Conservation (phyloP, 1,140 invertebrate species). For the Rhagoletis zephyria region DNA sequence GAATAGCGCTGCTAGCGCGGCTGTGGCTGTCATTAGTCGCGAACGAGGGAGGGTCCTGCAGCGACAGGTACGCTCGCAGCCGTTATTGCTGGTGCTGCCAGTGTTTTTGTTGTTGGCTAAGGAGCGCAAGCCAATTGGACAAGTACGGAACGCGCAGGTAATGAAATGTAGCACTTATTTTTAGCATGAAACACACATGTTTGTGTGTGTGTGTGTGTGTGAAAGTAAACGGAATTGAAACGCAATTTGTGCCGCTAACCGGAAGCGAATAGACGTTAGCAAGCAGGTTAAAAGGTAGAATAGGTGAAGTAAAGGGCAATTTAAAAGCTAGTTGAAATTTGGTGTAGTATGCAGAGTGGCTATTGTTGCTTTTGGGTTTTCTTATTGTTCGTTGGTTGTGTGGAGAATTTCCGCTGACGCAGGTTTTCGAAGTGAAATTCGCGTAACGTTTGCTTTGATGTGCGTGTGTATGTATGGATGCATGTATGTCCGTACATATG, state of each 20-base stretch:
- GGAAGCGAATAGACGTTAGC: constrained; percentile 28
- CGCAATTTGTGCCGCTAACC: constrained; percentile 18
- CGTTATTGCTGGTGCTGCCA: background rate
- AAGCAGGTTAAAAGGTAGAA: background rate
- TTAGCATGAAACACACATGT: background rate
- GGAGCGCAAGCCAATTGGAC: background rate
- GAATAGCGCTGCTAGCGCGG: background rate
- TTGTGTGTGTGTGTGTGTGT: background rate
- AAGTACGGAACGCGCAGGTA: constrained; percentile 1
- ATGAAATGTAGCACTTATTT: background rate
- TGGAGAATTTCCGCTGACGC: constrained; percentile 34
- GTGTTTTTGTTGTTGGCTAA: background rate
- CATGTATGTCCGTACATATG: background rate
- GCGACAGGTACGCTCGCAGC: background rate
- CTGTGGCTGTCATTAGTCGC: background rate
- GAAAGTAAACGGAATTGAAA: constrained; percentile 11
- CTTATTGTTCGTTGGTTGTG: background rate
- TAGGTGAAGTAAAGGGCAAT: background rate
- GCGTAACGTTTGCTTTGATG: background rate
- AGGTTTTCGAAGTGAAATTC: background rate
- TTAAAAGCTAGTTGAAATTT: background rate
- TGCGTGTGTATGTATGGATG: background rate
- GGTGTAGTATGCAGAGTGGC: background rate
- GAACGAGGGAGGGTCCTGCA: constrained; percentile 22
- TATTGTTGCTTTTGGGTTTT: background rate